A percentile compares a stretch with the other conserved stretches of the same genome.
These are phyloP conservation scores for Cyanoderma ruficeps DNA, from an alignment of 2,113 vertebrate genomes.

Conservation along the genomic window DNA sequence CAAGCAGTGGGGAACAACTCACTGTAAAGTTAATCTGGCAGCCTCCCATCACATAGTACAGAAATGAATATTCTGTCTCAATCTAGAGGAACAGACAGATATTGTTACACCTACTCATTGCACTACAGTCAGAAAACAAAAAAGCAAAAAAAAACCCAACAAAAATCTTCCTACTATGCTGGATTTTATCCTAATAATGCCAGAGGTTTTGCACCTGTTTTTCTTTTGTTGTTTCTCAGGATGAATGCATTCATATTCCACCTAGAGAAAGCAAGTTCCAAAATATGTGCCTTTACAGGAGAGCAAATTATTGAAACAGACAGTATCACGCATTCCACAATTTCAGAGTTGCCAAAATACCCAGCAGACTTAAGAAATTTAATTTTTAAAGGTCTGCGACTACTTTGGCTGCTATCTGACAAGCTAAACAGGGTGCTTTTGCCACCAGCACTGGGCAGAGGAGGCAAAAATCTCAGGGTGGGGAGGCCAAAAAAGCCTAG, in stretches of 20 bases:
- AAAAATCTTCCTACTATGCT: conserved; percentile 79
- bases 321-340: neutral
- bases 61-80: conserved; percentile 80
- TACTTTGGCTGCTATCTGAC: neutral
- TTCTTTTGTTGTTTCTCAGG: conserved; percentile 92
- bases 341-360: neutral
- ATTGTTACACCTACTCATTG: neutral
- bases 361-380: neutral
- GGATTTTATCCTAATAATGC: conserved; percentile 82
- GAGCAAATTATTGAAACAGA: neutral
- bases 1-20: conserved; percentile 31
- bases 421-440: neutral
- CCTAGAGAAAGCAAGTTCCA: conserved; percentile 67
- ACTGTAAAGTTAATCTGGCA: conserved; percentile 88
- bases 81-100: conserved; percentile 65
- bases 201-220: conserved; percentile 93
- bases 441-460: neutral
- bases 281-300: neutral
- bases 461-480: neutral
- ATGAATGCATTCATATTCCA: conserved; percentile 89
- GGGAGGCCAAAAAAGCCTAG: neutral
- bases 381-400: neutral
- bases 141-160: rapidly evolving
- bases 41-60: conserved; percentile 86
- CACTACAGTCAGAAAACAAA: neutral